These are phyloP conservation scores for Catharus minimus DNA, from an alignment of 2,113 vertebrate genomes.

Conservation along the genomic window DNA sequence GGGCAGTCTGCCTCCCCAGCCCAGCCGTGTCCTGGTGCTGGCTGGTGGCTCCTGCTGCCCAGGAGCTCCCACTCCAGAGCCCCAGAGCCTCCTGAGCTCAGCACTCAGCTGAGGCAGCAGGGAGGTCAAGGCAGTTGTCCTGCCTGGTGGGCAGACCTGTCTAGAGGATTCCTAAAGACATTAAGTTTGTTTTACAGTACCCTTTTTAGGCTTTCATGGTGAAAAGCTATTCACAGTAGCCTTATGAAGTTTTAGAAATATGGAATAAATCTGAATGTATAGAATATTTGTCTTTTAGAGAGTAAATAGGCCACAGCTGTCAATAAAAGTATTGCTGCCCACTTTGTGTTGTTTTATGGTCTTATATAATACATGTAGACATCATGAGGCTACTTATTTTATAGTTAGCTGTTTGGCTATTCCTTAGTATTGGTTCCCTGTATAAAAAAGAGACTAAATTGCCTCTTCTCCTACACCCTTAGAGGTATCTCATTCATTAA, in stretches of 20 bases:
- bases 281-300: background rate
- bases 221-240: background rate
- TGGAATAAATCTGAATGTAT: background rate
- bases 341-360: background rate
- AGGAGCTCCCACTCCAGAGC: background rate
- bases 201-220: background rate
- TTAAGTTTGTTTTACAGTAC: background rate
- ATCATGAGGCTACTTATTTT: background rate
- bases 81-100: background rate
- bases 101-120: background rate
- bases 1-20: background rate
- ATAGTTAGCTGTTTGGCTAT: background rate
- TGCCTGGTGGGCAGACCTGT: background rate
- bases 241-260: background rate
- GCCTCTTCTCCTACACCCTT: background rate
- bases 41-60: background rate
- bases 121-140: no score
- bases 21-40: fast-evolving
- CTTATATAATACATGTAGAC: background rate
- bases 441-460: background rate
- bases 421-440: background rate
- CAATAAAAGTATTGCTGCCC: background rate
- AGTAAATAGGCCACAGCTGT: background rate
- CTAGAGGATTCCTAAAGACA: background rate
- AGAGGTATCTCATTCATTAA: background rate